Evolutionary conservation across 2,113 vertebrate genomes (phyloP), one percentile per base, ranked within the genome.

Genomic region (Python bivittatus): DNA sequence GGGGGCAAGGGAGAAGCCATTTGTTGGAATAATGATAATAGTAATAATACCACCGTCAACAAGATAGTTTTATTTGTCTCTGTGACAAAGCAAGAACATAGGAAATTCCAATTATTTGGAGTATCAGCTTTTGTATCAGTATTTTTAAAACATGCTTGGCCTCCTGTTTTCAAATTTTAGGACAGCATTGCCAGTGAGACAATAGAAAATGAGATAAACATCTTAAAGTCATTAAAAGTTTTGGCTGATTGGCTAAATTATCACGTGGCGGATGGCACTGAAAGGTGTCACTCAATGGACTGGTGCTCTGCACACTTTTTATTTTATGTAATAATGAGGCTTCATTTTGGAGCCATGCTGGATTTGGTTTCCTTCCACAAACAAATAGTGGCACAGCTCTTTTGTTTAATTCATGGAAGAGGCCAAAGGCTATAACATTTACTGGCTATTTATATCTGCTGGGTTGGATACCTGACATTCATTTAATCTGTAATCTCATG

Each of bases 31-130:
- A 27, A 15, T 38, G 22, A 57, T 57, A 57, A 22, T 57, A 6
- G 6, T 57, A 13, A 79, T 38, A 54, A 42, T 0, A 88, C 91
- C 42, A 88, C 84, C 33, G 53, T 13, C 56, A 22, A 79, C 33
- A 27, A 42, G 53, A 20, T 53, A 54, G 33, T 94, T 54, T 29
- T 90, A 42, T 54, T 88, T 93, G 92, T 6, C 38, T 87, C 0
- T 91, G 52, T 60, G n/a, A 6, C 87, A 93, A 90, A 38, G 33
- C 52, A 44, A 88, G 33, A 56, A 88, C 61, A 44, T 88, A 56
- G 68, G 86, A 86, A 96, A 61, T 88, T 54, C 56, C 53, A 79
- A 92, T 53, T 60, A 27, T 58, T 85, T 56, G 33, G 12, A 57
- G 8, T 53, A 54, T 64, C 15, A 64, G 57, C 11, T 91, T 91